Percentiles rank a stretch among this genome's conserved stretches.
Evolutionary conservation across 2,888 invertebrate species (phyloP).

Genomic region (Melitaea athalia): DNA sequence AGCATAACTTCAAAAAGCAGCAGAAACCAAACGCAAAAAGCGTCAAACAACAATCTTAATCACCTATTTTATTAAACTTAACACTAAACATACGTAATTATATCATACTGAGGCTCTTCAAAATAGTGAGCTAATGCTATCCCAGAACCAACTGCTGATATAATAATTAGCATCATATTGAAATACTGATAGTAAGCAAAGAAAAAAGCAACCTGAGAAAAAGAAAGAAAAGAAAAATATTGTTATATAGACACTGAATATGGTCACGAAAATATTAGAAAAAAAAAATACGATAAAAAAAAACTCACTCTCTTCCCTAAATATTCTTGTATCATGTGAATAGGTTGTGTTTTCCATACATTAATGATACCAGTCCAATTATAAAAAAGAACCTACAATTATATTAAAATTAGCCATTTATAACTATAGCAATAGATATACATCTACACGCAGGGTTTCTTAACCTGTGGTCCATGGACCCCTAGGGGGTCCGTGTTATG

Average conservation of each 20-base stretch:
- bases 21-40: too few relatives aligned
- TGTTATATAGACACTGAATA: background rate
- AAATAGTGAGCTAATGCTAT: background rate
- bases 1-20: too few relatives aligned
- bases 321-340: conserved; percentile 31
- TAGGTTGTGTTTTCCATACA: conserved; percentile 26
- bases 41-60: too few relatives aligned
- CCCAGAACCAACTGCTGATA: background rate
- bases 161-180: conserved; percentile 15
- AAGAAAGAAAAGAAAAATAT: background rate
- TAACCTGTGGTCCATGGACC: too few relatives aligned
- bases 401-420: background rate
- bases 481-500: too few relatives aligned
- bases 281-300: background rate
- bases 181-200: conserved; percentile 29
- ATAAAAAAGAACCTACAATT: conserved; percentile 23
- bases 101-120: background rate
- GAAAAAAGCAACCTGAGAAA: conserved; percentile 21
- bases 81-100: background rate
- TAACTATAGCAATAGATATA: too few relatives aligned
- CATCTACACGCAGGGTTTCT: too few relatives aligned
- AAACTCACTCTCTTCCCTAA: conserved; percentile 28
- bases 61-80: background rate
- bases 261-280: background rate
- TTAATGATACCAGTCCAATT: conserved; percentile 29